Percentiles rank a stretch among this genome's conserved stretches.
phyloP scores from a whole-genome alignment of 1,140 invertebrate species.

The Pseudomyrmex concolor region DNA sequence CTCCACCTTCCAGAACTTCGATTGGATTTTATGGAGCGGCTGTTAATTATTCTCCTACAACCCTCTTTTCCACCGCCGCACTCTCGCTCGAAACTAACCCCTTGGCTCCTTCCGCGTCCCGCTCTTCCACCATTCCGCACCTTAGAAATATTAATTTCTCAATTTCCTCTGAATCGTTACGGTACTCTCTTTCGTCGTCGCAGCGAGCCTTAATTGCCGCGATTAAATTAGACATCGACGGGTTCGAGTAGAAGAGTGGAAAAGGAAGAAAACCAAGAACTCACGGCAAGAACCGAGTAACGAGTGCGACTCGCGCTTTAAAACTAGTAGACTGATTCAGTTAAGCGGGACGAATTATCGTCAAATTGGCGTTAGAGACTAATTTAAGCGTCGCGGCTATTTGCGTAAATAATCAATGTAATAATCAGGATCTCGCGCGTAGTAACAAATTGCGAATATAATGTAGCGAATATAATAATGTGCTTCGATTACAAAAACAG shows the following conservation, averaged over 20 bases:
- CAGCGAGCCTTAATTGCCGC: constrained; percentile 67
- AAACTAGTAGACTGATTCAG: constrained; percentile 43
- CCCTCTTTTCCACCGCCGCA: constrained; percentile 15
- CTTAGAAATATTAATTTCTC: constrained; percentile 73
- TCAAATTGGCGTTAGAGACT: constrained; percentile 29
- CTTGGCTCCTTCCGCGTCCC: no score
- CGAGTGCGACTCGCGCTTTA: constrained; percentile 30
- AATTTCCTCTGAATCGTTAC: constrained; percentile 67
- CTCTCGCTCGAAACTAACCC: constrained; percentile 24
- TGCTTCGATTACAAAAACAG: no score
- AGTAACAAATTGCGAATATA: no score
- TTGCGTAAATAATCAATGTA: constrained; percentile 5
- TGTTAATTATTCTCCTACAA: constrained; percentile 70
- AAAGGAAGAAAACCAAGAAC: constrained; percentile 52
- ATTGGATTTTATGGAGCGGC: constrained; percentile 68
- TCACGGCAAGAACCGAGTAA: constrained; percentile 22
- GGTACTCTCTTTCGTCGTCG: constrained; percentile 36
- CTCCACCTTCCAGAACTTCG: constrained; percentile 46
- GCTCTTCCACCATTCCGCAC: background rate
- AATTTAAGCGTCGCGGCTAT: constrained; percentile 13
- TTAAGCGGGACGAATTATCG: constrained; percentile 28
- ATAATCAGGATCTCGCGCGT: background rate
- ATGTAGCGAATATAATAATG: no score
- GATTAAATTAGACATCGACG: constrained; percentile 74
- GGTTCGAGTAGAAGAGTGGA: constrained; percentile 12